phyloP scores from a whole-genome alignment of 2,113 vertebrate genomes.

The Burhinus bistriatus region DNA sequence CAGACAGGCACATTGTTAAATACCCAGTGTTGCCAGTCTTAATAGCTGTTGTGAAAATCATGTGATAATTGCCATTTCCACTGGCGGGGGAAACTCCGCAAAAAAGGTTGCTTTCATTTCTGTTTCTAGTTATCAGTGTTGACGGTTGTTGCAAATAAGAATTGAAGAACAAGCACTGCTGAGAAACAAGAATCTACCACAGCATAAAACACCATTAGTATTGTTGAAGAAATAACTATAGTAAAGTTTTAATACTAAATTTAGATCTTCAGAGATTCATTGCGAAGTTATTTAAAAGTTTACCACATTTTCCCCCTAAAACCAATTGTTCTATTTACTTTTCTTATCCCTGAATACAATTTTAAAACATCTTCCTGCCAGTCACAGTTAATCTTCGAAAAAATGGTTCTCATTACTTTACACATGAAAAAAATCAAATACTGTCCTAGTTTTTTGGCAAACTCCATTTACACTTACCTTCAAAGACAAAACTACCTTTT shows the following conservation, averaged over 20 bases:
- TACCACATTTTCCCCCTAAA: background rate
- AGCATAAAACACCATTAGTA: background rate
- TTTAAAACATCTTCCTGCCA: background rate
- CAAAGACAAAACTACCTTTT: background rate
- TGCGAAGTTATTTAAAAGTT: background rate
- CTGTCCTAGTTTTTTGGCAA: background rate
- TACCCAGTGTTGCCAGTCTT: fast-evolving
- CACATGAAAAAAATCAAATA: background rate
- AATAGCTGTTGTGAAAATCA: background rate
- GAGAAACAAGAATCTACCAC: background rate
- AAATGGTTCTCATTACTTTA: background rate
- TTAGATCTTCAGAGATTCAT: background rate
- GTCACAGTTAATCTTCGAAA: background rate
- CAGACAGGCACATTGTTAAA: background rate
- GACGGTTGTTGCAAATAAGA: background rate
- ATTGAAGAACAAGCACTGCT: background rate
- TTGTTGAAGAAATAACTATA: background rate
- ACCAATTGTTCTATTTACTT: background rate
- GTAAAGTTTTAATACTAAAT: background rate
- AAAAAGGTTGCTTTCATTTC: background rate
- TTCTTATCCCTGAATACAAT: background rate
- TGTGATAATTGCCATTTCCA: background rate
- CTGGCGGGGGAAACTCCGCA: background rate
- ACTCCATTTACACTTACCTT: background rate
- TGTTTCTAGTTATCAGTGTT: background rate